A percentile compares a stretch with the other conserved stretches of the same genome.
Evolutionary conservation across 2,888 invertebrate genomes (phyloP).

Genomic region (Hololepta plana): DNA sequence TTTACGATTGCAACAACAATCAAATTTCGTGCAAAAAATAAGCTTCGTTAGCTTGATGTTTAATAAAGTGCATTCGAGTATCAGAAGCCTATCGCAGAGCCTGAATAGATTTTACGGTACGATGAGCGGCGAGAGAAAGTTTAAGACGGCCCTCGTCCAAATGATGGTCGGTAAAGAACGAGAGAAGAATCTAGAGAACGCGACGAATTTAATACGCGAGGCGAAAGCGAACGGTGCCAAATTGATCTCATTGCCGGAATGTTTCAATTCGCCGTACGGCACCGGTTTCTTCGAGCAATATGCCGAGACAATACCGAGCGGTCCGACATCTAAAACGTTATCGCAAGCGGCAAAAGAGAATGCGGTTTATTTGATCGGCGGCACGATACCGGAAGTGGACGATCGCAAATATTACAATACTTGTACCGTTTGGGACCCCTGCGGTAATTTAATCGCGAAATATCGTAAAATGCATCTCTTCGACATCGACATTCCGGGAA

Average conservation of each 20-base stretch:
- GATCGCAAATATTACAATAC: conserved; percentile 63
- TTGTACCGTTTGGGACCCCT: conserved; percentile 66
- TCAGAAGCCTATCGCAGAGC: conserved; percentile 1
- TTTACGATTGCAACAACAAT: too few relatives aligned
- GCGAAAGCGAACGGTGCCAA: conserved; percentile 46
- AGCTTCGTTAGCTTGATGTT: too few relatives aligned
- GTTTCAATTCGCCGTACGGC: conserved; percentile 91
- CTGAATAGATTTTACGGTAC: not conserved
- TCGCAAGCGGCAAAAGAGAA: conserved; percentile 59
- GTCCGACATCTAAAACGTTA: conserved; percentile 53
- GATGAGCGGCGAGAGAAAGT: conserved; percentile 5
- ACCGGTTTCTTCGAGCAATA: conserved; percentile 67
- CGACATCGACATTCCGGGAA: conserved; percentile 87
- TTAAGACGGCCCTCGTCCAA: conserved; percentile 62
- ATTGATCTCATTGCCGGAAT: conserved; percentile 61
- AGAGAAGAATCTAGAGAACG: conserved; percentile 52
- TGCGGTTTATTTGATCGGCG: conserved; percentile 68
- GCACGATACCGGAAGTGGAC: conserved; percentile 70
- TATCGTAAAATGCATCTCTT: conserved; percentile 88
- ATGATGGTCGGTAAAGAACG: conserved; percentile 60
- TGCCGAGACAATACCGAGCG: conserved; percentile 67
- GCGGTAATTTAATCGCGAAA: conserved; percentile 59
- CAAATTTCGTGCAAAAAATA: too few relatives aligned
- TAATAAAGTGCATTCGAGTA: not conserved
- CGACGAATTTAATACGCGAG: conserved; percentile 47